phyloP scores from a whole-genome alignment of 2,113 vertebrate species.

The Cathartes aura region DNA sequence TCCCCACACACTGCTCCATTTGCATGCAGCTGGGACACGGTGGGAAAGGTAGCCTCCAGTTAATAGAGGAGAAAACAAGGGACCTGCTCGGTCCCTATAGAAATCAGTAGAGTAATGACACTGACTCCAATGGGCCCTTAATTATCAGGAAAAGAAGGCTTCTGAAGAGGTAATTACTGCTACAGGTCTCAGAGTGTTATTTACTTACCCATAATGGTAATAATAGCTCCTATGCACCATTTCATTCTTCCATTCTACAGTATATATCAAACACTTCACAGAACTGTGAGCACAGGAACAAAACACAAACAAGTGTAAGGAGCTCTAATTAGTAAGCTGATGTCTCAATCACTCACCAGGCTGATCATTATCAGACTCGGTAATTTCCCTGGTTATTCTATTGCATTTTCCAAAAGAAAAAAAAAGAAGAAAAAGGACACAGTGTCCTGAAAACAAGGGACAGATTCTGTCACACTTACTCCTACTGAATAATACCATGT shows the following conservation, averaged over 20 bases:
- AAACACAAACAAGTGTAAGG: conserved; percentile 6
- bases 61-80: not conserved
- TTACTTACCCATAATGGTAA: conserved; percentile 63
- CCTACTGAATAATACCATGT: not conserved
- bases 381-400: not conserved
- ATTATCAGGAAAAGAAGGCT: not conserved
- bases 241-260: not conserved
- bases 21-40: not conserved
- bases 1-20: not conserved
- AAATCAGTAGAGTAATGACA: not conserved
- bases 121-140: not conserved
- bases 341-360: not conserved
- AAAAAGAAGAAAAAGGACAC: not conserved
- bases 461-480: not conserved
- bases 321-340: not conserved
- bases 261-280: not conserved
- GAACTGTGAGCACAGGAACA: not conserved
- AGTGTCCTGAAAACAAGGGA: not conserved
- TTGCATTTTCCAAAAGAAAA: not conserved
- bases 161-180: conserved; percentile 54
- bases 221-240: not conserved
- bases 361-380: not conserved
- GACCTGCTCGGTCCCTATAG: not conserved
- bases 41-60: not conserved
- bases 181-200: conserved; percentile 35